Evolutionary conservation across 2,888 invertebrate species (phyloP), one percentile per base, ranked within the genome.

Genomic region (Polydrusus pterygomalis): DNA sequence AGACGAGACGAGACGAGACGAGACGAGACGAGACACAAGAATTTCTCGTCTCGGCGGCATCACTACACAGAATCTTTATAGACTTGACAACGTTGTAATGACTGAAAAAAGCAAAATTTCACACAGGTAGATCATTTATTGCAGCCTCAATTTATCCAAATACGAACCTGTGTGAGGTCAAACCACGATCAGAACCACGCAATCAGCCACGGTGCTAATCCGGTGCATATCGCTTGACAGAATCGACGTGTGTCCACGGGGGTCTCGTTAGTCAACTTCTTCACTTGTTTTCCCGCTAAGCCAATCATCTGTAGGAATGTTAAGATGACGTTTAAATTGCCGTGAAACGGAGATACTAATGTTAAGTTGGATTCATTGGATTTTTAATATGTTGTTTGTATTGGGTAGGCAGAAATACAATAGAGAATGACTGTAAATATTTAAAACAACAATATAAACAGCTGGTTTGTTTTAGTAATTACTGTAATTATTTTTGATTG

Each of bases 221-320:
- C 81, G 71, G 60, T 10, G 62, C 79, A 75, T 84, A 84, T 84
- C 83, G 80, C 79, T 78, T 78, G 78, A 78, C 77, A 77, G 79
- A 80, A 83, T 83, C 84, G 81, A 81, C 80, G 78, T 80, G 78
- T 71, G 71, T 82, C 82, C 78, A 79, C 83, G 80, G 83, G 83
- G 82, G 82, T 79, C 83, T 84, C 83, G 84, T 85, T 85, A 84
- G 83, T 83, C 83, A 83, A 83, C 83, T 83, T 84, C 82, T 84
- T 80, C 83, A 82, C 80, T 82, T 82, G 54, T 71, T 71, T 60
- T 71, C 71, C 25, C 64, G 20, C 71, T 34, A 45, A 54, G 43
- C 71, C 54, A 54, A 64, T 71, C 71, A 71, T 71, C 56, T 56
- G 64, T 30, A 40, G 71, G 71, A 71, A 71, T 71, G 51, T 64